A percentile compares a stretch with the other conserved stretches of the same genome.
These are phyloP conservation scores for Labeo catla DNA, from an alignment of 2,113 vertebrate genomes.

Conservation along the genomic window DNA sequence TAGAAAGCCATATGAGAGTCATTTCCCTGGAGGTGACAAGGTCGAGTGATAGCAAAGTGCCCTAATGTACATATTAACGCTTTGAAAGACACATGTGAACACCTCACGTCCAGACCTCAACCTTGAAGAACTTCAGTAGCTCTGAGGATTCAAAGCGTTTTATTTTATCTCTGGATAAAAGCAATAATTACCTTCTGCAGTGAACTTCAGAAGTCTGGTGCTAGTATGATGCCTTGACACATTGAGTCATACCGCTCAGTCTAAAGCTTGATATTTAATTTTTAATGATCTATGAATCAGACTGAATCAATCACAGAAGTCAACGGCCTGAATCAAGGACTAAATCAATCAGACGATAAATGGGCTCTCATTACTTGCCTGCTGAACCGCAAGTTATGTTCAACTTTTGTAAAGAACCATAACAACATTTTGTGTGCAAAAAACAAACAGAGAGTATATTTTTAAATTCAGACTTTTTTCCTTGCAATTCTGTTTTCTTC, in stretches of 20 bases:
- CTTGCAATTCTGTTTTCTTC: too few relatives aligned
- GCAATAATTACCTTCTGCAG: background rate
- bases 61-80: conserved; percentile 43
- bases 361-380: background rate
- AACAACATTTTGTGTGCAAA: background rate
- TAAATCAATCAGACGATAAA: background rate
- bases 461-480: too few relatives aligned
- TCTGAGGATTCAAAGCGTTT: background rate
- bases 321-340: background rate
- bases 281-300: background rate
- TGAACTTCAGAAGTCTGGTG: background rate
- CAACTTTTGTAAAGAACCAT: background rate
- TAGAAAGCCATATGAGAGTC: conserved; percentile 52
- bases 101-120: background rate
- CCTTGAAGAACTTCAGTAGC: background rate
- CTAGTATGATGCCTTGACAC: background rate
- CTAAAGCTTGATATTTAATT: background rate
- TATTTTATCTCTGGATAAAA: conserved; percentile 1
- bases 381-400: background rate
- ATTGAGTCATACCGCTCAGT: background rate
- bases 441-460: too few relatives aligned
- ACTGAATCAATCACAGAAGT: background rate
- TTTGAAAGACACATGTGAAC: conserved; percentile 8
- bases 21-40: conserved; percentile 32
- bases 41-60: conserved; percentile 14